Conservation (phyloP, 2,888 invertebrate genomes). For the Teleiodes luculella region DNA sequence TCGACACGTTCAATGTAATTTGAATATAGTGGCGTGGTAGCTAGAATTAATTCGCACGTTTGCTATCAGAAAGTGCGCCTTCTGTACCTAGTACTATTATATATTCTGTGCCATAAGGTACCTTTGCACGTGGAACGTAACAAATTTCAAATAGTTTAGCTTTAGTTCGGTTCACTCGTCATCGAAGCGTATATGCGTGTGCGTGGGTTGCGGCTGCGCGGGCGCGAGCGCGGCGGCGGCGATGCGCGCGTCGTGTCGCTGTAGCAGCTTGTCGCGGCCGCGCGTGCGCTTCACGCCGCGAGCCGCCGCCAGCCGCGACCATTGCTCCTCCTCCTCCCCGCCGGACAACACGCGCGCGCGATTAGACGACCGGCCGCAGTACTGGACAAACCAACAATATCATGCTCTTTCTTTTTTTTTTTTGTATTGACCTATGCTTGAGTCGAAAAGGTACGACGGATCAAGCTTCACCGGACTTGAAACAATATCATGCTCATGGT, state of each 20-base stretch:
- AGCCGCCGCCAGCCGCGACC: slow-evolving; percentile 83
- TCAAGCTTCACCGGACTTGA: too few relatives aligned
- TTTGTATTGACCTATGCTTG: too few relatives aligned
- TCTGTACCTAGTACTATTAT: too few relatives aligned
- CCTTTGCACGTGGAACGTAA: too few relatives aligned
- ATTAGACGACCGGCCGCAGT: slow-evolving; percentile 41
- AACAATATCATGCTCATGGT: too few relatives aligned
- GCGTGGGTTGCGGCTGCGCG: slow-evolving; percentile 81
- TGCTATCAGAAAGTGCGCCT: too few relatives aligned
- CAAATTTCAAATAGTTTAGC: too few relatives aligned
- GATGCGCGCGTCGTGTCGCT: slow-evolving; percentile 33
- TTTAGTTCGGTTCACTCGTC: slow-evolving; percentile 38
- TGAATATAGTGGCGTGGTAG: too few relatives aligned
- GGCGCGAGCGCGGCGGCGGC: slow-evolving; percentile 35
- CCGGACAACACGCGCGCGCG: slow-evolving; percentile 67
- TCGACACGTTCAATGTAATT: too few relatives aligned
- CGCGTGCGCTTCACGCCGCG: slow-evolving; percentile 66
- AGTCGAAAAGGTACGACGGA: too few relatives aligned
- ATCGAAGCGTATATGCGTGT: slow-evolving; percentile 85
- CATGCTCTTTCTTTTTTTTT: neutral
- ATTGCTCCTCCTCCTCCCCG: slow-evolving; percentile 86
- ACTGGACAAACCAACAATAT: slow-evolving; percentile 34
- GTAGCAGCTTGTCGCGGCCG: slow-evolving; percentile 20
- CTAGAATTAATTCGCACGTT: too few relatives aligned
- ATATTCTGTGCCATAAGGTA: too few relatives aligned